Base-by-base conservation (phyloP, 1,140 invertebrate species). In the Araneus ventricosus region DNA sequence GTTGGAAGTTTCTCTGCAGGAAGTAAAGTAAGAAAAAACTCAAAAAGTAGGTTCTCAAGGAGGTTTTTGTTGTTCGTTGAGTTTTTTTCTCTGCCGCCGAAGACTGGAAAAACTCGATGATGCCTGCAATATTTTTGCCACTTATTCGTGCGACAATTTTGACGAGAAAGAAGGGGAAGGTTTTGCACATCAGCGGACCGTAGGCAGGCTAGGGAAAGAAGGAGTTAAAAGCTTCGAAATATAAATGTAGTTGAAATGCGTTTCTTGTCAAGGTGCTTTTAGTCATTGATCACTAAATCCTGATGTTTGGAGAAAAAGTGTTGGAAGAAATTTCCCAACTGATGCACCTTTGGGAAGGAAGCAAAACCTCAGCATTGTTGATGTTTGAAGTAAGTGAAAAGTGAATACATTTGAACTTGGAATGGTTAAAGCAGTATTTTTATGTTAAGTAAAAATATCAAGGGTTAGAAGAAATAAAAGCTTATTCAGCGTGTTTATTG, bases 71-170 rank as follows among this genome's bases (percentile, higher is more conserved):
- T 75, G 70, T 75, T 75, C 70, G 30, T 37, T 20, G 17, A 2
- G 20, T 75, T 7, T 37, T 37, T 37, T 75, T 22, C 27, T n/a
- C 8, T 63, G 6, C 10, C 41, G 41, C 39, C 8, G 10, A 37
- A 37, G 41, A 57, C 24, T 61, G 37, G 57, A 87, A 87, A 87
- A 87, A 87, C 57, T 82, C 85, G 85, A 87, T 87, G 85, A 87
- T 61, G 85, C 85, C 57, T 87, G 85, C 85, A 87, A 87, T 87
- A 87, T 87, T 87, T 87, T 87, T 87, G 85, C 57, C 85, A 87
- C 85, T 87, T 87, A 87, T 22, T 37, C 37, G 52, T 39, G 79
- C 34, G 79, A 82, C 79, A 45, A 82, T 82, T 82, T 82, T 82
- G 79, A 82, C 79, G 24, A 84, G 45, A 84, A 84, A 84, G 45